Evolutionary conservation across 2,888 invertebrate genomes (phyloP).

Genomic region (Lasioglossum calceatum): DNA sequence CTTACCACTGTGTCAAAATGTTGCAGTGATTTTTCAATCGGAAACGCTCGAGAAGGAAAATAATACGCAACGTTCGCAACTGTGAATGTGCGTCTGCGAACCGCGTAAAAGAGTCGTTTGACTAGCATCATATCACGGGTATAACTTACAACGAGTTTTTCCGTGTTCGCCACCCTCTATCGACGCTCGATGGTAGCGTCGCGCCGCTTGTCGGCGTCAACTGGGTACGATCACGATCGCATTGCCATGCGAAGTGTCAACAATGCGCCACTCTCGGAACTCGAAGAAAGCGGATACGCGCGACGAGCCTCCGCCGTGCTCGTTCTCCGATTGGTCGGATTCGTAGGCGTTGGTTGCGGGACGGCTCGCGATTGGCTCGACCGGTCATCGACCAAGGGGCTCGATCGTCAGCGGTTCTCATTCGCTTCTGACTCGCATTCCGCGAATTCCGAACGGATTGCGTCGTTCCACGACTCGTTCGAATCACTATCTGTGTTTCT

Average conservation of each 20-base stretch:
- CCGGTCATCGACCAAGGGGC: slow-evolving; percentile 63
- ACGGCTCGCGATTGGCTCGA: slow-evolving; percentile 56
- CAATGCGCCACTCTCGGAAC: not conserved
- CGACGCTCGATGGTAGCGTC: not conserved
- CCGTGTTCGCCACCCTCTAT: not conserved
- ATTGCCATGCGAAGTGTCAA: slow-evolving; percentile 25
- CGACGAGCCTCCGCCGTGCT: slow-evolving; percentile 59
- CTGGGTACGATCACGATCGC: slow-evolving; percentile 1
- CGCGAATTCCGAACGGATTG: not conserved
- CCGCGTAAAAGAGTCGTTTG: not conserved
- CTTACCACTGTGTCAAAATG: not conserved
- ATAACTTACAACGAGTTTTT: not conserved
- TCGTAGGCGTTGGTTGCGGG: slow-evolving; percentile 64
- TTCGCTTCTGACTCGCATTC: not conserved
- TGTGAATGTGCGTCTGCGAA: not conserved
- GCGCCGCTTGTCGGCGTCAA: not conserved
- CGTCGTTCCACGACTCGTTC: not conserved
- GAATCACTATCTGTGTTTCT: not conserved
- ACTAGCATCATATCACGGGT: not conserved
- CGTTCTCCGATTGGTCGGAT: slow-evolving; percentile 52
- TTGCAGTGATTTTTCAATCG: not conserved
- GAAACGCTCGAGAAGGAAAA: not conserved
- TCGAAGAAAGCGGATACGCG: slow-evolving; percentile 59
- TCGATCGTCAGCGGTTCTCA: slow-evolving; percentile 68
- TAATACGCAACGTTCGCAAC: not conserved